Evolutionary conservation across 2,113 vertebrate species (phyloP), one percentile per base, ranked within the genome.

Genomic region (Ifrita kowaldi): DNA sequence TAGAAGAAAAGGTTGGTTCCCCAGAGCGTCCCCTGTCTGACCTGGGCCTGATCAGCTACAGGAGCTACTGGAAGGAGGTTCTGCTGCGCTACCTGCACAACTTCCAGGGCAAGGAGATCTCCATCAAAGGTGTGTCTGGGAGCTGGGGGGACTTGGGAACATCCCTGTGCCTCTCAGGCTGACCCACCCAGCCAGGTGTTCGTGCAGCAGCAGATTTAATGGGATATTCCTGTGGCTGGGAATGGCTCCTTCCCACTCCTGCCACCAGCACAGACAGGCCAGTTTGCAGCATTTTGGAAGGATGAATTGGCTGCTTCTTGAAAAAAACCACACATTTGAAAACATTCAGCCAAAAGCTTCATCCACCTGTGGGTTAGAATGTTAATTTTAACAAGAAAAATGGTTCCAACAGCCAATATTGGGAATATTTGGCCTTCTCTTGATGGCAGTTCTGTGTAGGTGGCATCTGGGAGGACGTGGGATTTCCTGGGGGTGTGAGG

Each of bases 51-150:
- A 99, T 99, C 97, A 99, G 99, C 97, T 99, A 99, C 95, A 98
- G 99, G n/a, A 99, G 99, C 96, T 99, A 99, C 98, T 99, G 99
- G 99, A 99, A 99, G 96, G 99, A 99, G 63, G 99, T 99, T 46
- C 98, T 99, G 26, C 98, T 99, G 52, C 97, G 99, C 28, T 99
- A 99, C 96, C 98, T 99, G 97, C 99, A 98, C 97, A 99, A 99
- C 96, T 99, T 99, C 94, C 99, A 99, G 96, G 99, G 99, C 94
- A 99, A 99, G 95, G 99, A 99, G 97, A 99, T 99, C 95, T 99
- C 99, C 73, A 99, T 99, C 93, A 99, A 99, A 99, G 99, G 99
- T 84, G 67, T 11, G 46, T 0, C 23, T 35, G 64, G 44, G 33
- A 20, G 16, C 65, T 14, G 21, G 30, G 41, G 22, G 15, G 3